A percentile compares a stretch with the other conserved stretches of the same genome.
Conservation (phyloP, 2,888 invertebrate species). For the Ceriagrion tenellum region DNA sequence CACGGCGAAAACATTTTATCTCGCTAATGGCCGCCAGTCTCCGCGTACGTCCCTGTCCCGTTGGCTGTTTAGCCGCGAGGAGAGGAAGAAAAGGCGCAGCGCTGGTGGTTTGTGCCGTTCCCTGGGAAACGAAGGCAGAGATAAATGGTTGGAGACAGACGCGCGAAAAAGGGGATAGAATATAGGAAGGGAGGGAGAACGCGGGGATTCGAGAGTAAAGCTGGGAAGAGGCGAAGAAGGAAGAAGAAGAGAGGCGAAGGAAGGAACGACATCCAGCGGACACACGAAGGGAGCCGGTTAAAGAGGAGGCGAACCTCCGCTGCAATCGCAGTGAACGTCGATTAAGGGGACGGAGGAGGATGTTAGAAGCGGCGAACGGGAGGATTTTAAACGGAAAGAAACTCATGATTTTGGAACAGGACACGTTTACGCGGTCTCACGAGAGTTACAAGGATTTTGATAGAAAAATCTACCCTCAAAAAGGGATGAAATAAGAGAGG, state of each 20-base stretch:
- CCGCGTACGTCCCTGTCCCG: constrained; percentile 16
- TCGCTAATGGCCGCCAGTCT: constrained; percentile 59
- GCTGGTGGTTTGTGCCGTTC: neutral
- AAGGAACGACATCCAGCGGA: too few species aligned
- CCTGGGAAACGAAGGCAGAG: constrained; percentile 13
- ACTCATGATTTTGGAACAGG: too few species aligned
- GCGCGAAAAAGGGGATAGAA: neutral
- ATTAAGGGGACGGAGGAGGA: too few species aligned
- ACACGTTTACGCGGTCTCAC: too few species aligned
- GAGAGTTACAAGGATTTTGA: too few species aligned
- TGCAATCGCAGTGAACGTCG: neutral
- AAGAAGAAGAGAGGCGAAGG: neutral
- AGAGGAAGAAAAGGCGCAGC: neutral
- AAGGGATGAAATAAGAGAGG: too few species aligned
- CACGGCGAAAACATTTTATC: constrained; percentile 66
- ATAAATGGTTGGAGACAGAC: neutral
- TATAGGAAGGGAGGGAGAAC: neutral
- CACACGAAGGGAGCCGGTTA: neutral
- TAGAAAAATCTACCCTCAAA: too few species aligned
- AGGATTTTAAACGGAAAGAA: too few species aligned
- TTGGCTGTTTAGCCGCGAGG: constrained; percentile 25
- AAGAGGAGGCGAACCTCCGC: neutral
- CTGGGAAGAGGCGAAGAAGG: neutral
- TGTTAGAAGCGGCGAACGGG: too few species aligned
- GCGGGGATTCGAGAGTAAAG: too few species aligned